Evolutionary conservation across 2,113 vertebrate genomes (phyloP).

Genomic region (Hypomesus transpacificus): DNA sequence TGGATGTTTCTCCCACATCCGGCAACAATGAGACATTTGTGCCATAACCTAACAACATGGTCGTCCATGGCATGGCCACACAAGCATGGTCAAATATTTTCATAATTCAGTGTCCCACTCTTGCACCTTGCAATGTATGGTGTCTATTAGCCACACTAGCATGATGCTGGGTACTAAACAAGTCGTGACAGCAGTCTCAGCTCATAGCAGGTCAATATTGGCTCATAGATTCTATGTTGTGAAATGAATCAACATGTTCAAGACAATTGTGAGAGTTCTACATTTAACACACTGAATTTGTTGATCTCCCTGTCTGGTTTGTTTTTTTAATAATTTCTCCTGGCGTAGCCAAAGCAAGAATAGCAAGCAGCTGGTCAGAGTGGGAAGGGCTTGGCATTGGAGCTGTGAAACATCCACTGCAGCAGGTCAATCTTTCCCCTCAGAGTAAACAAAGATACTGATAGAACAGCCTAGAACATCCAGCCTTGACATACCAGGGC

Average conservation of each 20-base stretch:
- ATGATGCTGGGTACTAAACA: too few relatives aligned
- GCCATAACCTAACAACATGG: slow-evolving; percentile 68
- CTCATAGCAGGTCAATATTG: too few relatives aligned
- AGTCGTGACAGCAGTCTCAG: too few relatives aligned
- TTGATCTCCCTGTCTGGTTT: slow-evolving; percentile 6
- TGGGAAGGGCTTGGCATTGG: slow-evolving; percentile 49
- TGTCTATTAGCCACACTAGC: too few relatives aligned
- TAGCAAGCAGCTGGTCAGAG: slow-evolving; percentile 55
- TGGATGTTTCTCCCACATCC: slow-evolving; percentile 93
- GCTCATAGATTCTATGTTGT: too few relatives aligned
- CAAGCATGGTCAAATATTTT: slow-evolving; percentile 52
- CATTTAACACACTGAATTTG: too few relatives aligned
- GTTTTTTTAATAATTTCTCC: slow-evolving; percentile 53
- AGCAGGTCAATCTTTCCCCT: slow-evolving; percentile 54
- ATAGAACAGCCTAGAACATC: too few relatives aligned
- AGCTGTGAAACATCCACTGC: slow-evolving; percentile 63
- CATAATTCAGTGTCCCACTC: slow-evolving; percentile 24
- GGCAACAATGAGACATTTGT: slow-evolving; percentile 94
- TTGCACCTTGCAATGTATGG: neutral
- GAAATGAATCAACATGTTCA: neutral
- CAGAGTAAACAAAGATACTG: slow-evolving; percentile 39
- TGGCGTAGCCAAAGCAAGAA: slow-evolving; percentile 45
- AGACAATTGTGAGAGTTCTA: neutral
- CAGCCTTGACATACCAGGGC: too few relatives aligned
- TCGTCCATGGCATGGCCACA: slow-evolving; percentile 55